Evolutionary conservation across 1,140 invertebrate genomes (phyloP).

Genomic region (Druon quercuslanigerum): DNA sequence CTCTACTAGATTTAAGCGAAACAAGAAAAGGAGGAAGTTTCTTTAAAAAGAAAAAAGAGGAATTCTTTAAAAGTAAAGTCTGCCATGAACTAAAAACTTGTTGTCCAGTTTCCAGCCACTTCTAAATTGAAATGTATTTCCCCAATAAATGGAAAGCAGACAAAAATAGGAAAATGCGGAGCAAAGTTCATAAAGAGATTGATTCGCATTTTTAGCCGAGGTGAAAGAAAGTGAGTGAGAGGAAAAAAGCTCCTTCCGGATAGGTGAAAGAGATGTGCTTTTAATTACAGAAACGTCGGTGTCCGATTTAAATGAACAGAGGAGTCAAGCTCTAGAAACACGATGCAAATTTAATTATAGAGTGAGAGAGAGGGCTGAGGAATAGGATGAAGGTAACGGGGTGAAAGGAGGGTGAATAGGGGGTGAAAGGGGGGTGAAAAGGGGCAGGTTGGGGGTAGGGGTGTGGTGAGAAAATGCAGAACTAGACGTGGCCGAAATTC

Average conservation of each 20-base stretch:
- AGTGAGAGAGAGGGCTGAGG: constrained; percentile 34
- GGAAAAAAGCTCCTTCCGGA: background rate
- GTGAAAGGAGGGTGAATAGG: constrained; percentile 25
- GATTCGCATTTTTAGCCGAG: background rate
- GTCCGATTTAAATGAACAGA: constrained; percentile 70
- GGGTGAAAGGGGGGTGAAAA: constrained; percentile 30
- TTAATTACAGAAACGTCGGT: constrained; percentile 70
- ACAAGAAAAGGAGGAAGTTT: too few relatives aligned
- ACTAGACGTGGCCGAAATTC: constrained; percentile 57
- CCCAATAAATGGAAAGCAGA: too few relatives aligned
- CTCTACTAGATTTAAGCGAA: too few relatives aligned
- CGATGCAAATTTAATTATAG: constrained; percentile 71
- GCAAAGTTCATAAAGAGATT: background rate
- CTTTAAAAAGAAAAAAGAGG: too few relatives aligned
- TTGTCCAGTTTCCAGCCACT: too few relatives aligned
- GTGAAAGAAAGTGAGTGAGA: background rate
- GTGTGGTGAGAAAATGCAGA: constrained; percentile 20
- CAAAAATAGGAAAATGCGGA: too few relatives aligned
- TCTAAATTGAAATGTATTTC: too few relatives aligned
- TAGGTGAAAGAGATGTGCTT: constrained; percentile 65
- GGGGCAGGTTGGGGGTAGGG: constrained; percentile 30
- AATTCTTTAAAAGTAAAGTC: too few relatives aligned
- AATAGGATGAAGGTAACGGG: constrained; percentile 33
- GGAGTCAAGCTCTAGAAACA: constrained; percentile 57
- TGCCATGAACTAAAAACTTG: too few relatives aligned